phyloP scores from a whole-genome alignment of 1,140 invertebrate genomes.

The Aphidius ervi region DNA sequence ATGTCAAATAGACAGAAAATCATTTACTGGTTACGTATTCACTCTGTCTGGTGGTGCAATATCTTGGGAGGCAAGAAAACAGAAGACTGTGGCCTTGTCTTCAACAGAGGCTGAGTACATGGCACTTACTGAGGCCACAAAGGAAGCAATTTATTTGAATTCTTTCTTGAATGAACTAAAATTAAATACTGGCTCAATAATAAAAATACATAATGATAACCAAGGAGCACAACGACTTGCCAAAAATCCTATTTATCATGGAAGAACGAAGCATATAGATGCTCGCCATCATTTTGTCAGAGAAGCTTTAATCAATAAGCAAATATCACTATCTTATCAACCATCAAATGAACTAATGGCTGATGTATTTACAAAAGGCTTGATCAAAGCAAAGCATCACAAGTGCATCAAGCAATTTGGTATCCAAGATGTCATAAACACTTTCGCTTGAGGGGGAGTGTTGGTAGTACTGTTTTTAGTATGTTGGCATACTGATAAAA shows the following conservation, averaged over 20 bases:
- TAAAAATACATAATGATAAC: conserved; percentile 34
- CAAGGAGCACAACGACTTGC: conserved; percentile 39
- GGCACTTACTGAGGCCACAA: conserved; percentile 33
- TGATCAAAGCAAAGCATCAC: conserved; percentile 10
- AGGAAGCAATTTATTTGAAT: conserved; percentile 37
- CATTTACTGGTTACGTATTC: conserved; percentile 2
- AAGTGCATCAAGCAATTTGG: neutral
- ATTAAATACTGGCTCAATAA: neutral
- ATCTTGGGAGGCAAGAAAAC: conserved; percentile 1
- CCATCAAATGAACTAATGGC: conserved; percentile 20
- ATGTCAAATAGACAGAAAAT: neutral
- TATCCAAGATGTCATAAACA: too few species aligned
- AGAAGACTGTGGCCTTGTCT: neutral
- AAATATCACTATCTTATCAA: conserved; percentile 18
- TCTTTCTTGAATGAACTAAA: too few species aligned
- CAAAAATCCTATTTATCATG: conserved; percentile 37
- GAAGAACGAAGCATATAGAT: conserved; percentile 47
- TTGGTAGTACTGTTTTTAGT: too few species aligned
- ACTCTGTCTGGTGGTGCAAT: conserved; percentile 1
- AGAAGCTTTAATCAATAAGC: conserved; percentile 9
- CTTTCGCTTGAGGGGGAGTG: too few species aligned
- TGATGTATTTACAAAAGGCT: conserved; percentile 23
- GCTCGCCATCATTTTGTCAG: conserved; percentile 36
- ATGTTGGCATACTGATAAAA: too few species aligned
- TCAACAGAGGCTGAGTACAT: conserved; percentile 48